phyloP scores from a whole-genome alignment of 1,140 invertebrate genomes.

The Apolygus lucorum region DNA sequence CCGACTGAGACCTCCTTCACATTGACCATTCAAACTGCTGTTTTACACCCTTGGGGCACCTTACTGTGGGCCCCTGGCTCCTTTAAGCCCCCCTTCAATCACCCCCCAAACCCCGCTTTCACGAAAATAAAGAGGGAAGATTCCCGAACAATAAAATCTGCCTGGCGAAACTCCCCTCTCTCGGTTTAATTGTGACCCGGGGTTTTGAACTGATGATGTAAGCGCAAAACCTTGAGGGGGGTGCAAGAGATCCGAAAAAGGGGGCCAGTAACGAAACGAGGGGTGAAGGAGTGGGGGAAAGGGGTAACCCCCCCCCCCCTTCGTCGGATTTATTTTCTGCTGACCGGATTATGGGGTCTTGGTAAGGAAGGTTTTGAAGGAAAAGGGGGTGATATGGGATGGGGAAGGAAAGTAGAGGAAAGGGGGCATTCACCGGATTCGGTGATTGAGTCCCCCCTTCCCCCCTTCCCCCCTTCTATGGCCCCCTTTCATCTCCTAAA shows the following conservation, averaged over 20 bases:
- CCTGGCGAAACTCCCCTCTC: not conserved
- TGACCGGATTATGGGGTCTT: conserved; percentile 11
- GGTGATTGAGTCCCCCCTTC: conserved; percentile 14
- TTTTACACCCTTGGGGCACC: no score
- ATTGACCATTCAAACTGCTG: no score
- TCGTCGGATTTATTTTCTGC: conserved; percentile 19
- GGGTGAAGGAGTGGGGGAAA: not conserved
- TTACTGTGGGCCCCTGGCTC: no score
- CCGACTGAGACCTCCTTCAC: no score
- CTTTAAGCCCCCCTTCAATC: no score
- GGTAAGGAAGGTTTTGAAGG: not conserved
- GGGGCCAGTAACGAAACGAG: no score
- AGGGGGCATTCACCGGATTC: not conserved
- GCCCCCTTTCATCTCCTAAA: not conserved
- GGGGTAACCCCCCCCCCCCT: not conserved
- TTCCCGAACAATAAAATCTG: not conserved
- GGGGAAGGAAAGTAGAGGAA: not conserved
- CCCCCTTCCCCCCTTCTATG: not conserved
- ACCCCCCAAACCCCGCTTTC: no score
- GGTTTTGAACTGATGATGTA: not conserved
- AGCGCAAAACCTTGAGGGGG: no score
- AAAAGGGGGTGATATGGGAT: no score
- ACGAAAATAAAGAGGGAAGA: no score
- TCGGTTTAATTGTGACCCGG: not conserved
- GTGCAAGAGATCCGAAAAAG: no score